These are phyloP conservation scores for Phyllopteryx taeniolatus DNA, from an alignment of 2,113 vertebrate species.

Conservation along the genomic window DNA sequence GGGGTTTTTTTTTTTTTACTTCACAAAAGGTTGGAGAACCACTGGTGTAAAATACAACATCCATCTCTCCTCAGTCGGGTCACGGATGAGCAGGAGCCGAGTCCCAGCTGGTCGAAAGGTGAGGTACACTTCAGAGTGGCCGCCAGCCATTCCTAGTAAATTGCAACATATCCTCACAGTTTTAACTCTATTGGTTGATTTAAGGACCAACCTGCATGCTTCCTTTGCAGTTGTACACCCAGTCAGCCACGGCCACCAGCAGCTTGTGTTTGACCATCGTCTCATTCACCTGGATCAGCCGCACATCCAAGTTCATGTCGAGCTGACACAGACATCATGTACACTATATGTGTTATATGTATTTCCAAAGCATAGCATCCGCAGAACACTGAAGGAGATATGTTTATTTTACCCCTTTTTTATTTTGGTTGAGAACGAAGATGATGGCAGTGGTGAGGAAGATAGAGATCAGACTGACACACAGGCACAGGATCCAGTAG, in stretches of 20 bases:
- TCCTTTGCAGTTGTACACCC: slow-evolving; percentile 69
- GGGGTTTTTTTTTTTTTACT: too few species aligned
- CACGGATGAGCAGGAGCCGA: too few species aligned
- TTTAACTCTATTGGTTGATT: not conserved
- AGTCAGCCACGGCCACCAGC: slow-evolving; percentile 70
- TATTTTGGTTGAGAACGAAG: slow-evolving; percentile 64
- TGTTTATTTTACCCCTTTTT: slow-evolving; percentile 57
- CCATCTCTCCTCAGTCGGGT: too few species aligned
- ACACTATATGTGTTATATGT: not conserved
- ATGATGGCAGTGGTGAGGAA: slow-evolving; percentile 68
- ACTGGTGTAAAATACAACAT: too few species aligned
- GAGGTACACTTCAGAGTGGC: too few species aligned
- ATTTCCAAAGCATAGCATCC: not conserved
- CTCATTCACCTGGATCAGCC: slow-evolving; percentile 75
- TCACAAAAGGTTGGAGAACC: too few species aligned
- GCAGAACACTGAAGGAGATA: not conserved
- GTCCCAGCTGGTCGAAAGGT: too few species aligned
- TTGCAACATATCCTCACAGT: too few species aligned
- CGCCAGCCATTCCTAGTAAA: too few species aligned
- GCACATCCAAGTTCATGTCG: slow-evolving; percentile 70
- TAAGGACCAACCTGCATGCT: slow-evolving; percentile 63
- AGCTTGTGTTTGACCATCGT: slow-evolving; percentile 65
- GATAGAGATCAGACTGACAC: slow-evolving; percentile 66
- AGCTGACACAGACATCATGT: slow-evolving; percentile 54
- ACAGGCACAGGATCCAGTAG: slow-evolving; percentile 74